phyloP scores from a whole-genome alignment of 1,140 invertebrate species.

The Pogonognathellus flavescens region DNA sequence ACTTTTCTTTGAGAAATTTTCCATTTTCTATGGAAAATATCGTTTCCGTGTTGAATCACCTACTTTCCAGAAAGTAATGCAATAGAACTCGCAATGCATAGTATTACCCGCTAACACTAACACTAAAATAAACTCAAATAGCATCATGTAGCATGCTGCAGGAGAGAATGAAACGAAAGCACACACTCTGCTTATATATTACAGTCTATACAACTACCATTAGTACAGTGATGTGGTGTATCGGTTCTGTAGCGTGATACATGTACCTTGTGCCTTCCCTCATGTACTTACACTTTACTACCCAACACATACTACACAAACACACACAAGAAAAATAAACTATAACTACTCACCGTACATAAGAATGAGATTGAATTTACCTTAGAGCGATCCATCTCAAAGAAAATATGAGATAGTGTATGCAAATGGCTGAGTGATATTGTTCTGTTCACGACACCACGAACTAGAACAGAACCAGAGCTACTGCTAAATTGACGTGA shows the following conservation, averaged over 20 bases:
- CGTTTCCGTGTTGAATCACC: constrained; percentile 16
- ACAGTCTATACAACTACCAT: no score
- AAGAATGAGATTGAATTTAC: constrained; percentile 37
- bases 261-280: neutral
- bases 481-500: constrained; percentile 12
- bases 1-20: constrained; percentile 6
- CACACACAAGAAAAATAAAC: neutral
- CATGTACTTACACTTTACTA: neutral
- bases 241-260: neutral
- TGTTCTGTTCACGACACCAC: constrained; percentile 29
- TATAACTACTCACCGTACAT: neutral
- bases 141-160: constrained; percentile 25
- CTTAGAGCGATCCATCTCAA: constrained; percentile 45
- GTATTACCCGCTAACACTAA: constrained; percentile 19
- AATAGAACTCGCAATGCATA: constrained; percentile 25
- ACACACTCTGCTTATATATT: neutral
- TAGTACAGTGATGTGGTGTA: no score
- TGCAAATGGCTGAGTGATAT: constrained; percentile 34
- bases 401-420: constrained; percentile 40
- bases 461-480: neutral
- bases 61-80: constrained; percentile 19
- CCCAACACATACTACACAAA: neutral
- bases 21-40: constrained; percentile 7
- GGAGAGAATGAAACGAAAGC: constrained; percentile 27
- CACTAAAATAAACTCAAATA: constrained; percentile 37